These are phyloP conservation scores for Python bivittatus DNA, from an alignment of 2,113 vertebrate species.

Conservation along the genomic window DNA sequence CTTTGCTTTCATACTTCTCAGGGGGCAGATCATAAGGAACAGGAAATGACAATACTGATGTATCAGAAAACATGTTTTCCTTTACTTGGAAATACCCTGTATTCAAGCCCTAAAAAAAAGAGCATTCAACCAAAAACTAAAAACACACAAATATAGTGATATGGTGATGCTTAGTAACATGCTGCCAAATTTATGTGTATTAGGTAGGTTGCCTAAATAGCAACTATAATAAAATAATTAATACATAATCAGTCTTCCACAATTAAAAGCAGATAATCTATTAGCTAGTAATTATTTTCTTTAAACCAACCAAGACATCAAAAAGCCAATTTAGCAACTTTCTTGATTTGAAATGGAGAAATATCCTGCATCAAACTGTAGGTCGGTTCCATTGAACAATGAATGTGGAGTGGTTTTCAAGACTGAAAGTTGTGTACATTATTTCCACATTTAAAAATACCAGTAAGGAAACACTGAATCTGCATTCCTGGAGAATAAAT, in stretches of 20 bases:
- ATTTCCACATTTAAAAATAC: not conserved
- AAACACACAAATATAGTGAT: not conserved
- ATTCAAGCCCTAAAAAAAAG: conserved; percentile 68
- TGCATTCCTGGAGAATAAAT: not conserved
- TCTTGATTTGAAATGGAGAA: not conserved
- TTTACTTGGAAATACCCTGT: conserved; percentile 77
- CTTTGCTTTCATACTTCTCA: conserved; percentile 83
- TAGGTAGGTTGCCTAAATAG: not conserved
- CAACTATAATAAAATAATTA: not conserved
- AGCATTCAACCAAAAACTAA: not conserved
- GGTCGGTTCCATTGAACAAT: not conserved
- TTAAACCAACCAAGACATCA: not conserved
- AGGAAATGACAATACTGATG: conserved; percentile 75
- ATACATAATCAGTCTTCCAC: not conserved
- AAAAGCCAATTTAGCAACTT: not conserved
- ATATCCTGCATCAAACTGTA: not conserved
- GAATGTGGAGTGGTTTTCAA: not conserved
- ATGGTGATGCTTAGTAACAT: not conserved
- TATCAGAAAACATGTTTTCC: conserved; percentile 72
- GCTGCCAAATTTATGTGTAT: not conserved
- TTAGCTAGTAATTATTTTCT: not conserved
- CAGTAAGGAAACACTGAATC: not conserved
- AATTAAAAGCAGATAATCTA: not conserved
- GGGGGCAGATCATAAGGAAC: conserved; percentile 95
- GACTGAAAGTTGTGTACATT: not conserved